Conservation (phyloP, 2,113 vertebrate species). For the Propithecus coquereli region DNA sequence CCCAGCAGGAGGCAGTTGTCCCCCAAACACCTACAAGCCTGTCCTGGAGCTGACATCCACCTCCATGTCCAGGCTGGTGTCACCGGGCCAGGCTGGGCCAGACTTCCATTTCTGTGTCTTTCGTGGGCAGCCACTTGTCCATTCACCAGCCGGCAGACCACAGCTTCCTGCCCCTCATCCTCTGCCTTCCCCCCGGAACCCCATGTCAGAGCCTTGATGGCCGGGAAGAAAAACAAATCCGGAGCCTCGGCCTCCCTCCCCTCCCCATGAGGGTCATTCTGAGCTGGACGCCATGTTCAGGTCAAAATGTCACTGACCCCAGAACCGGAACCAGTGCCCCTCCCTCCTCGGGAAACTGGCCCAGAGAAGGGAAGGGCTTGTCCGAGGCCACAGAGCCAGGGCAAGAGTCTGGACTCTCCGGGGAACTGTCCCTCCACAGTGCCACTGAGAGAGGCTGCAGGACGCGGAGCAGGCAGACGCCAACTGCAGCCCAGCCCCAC, state of each 20-base stretch:
- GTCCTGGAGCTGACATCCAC: fast-evolving
- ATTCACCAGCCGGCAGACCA: background rate
- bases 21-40: background rate
- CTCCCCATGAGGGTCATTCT: background rate
- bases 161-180: background rate
- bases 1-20: background rate
- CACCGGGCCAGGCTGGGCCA: background rate
- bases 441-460: background rate
- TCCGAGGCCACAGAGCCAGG: background rate
- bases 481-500: background rate
- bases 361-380: background rate
- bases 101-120: background rate
- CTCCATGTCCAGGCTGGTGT: background rate
- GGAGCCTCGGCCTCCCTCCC: background rate
- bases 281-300: background rate
- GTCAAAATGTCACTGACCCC: background rate
- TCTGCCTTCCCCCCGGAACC: background rate
- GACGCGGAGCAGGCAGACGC: background rate
- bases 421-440: fast-evolving
- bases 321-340: background rate
- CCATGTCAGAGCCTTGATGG: background rate
- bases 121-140: background rate
- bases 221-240: background rate
- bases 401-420: background rate
- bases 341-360: background rate